Evolutionary conservation across 1,140 invertebrate species (phyloP).

Genomic region (Gryllus bimaculatus): DNA sequence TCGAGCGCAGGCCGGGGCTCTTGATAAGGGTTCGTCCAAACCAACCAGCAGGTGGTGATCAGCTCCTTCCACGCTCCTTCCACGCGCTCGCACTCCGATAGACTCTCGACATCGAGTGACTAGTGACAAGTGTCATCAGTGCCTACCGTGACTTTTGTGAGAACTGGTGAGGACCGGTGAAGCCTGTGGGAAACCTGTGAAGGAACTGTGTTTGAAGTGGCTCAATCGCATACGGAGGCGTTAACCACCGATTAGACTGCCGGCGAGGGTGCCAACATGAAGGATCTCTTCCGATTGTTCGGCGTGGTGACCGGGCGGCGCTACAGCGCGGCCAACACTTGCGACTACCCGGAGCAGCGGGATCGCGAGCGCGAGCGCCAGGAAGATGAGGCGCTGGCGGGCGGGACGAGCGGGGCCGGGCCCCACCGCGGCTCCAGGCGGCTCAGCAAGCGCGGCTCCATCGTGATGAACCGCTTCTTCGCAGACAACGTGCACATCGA

Average conservation of each 20-base stretch:
- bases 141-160: background rate
- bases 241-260: background rate
- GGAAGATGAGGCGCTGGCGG: background rate
- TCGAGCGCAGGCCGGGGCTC: background rate
- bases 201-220: background rate
- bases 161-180: background rate
- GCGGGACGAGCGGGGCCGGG: no score
- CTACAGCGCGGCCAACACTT: background rate
- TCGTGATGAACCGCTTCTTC: background rate
- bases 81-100: background rate
- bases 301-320: background rate
- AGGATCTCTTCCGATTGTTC: background rate
- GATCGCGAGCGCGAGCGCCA: background rate
- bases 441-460: background rate
- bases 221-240: background rate
- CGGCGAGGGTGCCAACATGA: background rate
- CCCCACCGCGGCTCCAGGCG: no score
- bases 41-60: no score
- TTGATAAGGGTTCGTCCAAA: background rate
- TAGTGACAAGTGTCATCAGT: no score
- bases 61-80: no score
- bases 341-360: background rate
- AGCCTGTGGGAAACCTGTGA: background rate
- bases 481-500: background rate
- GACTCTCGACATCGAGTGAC: background rate